Evolutionary conservation across 92 coral and sea anemone species (phyloP).

Genomic region (Palythoa grandiflora): DNA sequence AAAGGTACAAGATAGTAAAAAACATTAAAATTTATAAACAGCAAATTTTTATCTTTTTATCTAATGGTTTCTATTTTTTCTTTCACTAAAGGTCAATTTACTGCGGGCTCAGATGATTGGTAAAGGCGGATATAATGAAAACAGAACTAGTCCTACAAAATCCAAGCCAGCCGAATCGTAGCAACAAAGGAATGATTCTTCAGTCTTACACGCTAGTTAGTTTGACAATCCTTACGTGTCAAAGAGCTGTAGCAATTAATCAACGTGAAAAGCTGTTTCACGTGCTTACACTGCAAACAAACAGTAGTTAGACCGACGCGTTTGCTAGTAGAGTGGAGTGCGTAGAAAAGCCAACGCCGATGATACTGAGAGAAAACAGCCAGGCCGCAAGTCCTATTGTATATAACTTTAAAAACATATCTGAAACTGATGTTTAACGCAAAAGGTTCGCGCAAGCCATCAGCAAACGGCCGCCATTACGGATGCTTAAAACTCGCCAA

Average conservation of each 20-base stretch:
- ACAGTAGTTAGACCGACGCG: not conserved
- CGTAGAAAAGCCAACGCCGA: no score
- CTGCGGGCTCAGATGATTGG: not conserved
- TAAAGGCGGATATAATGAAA: not conserved
- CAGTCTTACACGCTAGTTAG: not conserved
- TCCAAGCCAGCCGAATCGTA: not conserved
- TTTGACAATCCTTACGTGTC: not conserved
- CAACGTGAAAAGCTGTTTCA: not conserved
- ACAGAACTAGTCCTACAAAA: not conserved
- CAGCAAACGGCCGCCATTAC: no score
- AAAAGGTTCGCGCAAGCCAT: no score
- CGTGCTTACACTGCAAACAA: not conserved
- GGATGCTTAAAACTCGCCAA: not conserved
- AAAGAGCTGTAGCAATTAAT: not conserved
- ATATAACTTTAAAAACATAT: no score
- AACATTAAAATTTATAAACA: no score
- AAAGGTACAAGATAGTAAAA: no score
- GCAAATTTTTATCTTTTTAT: no score
- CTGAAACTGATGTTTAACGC: no score
- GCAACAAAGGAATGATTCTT: not conserved
- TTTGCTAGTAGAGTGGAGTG: not conserved
- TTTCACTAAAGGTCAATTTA: not conserved
- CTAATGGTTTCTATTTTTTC: not conserved
- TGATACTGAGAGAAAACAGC: no score
- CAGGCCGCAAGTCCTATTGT: no score